These are phyloP conservation scores for Pygoscelis antarcticus DNA, from an alignment of 2,113 vertebrate species.

Conservation along the genomic window DNA sequence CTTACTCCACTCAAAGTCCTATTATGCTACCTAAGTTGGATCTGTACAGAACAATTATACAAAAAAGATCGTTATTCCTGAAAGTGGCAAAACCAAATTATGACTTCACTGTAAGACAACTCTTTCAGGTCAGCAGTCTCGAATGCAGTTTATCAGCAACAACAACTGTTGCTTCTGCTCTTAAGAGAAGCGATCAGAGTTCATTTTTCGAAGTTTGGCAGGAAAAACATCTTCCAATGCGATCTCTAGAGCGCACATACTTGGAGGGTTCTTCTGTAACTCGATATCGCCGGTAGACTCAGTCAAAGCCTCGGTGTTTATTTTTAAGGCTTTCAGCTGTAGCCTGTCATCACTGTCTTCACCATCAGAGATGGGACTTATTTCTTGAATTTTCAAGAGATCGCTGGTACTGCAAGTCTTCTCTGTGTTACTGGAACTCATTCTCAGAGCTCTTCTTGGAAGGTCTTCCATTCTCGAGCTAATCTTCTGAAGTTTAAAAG, in stretches of 20 bases:
- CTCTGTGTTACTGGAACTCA: constrained; percentile 59
- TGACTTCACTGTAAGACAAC: not conserved
- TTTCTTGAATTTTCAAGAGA: constrained; percentile 78
- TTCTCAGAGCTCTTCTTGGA: constrained; percentile 69
- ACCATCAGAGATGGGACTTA: constrained; percentile 69
- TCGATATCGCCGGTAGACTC: constrained; percentile 78
- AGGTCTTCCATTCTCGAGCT: constrained; percentile 76
- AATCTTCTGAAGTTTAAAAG: constrained; percentile 83
- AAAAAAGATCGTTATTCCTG: not conserved
- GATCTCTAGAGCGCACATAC: constrained; percentile 24
- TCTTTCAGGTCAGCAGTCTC: not conserved
- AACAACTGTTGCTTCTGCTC: not conserved
- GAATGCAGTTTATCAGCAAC: not conserved
- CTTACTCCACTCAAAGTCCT: not conserved
- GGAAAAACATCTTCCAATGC: constrained; percentile 80
- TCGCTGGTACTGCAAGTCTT: constrained; percentile 82
- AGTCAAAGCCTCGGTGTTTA: constrained; percentile 73
- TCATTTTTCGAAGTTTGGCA: constrained; percentile 78
- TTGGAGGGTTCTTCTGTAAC: constrained; percentile 66
- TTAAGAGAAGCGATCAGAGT: constrained; percentile 72
- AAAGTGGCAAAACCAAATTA: not conserved
- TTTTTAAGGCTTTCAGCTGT: constrained; percentile 74
- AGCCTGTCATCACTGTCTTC: constrained; percentile 72
- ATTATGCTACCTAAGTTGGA: not conserved
- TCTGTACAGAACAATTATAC: not conserved